phyloP scores from a whole-genome alignment of 2,797 vertebrate genomes.

The Choloepus didactylus region DNA sequence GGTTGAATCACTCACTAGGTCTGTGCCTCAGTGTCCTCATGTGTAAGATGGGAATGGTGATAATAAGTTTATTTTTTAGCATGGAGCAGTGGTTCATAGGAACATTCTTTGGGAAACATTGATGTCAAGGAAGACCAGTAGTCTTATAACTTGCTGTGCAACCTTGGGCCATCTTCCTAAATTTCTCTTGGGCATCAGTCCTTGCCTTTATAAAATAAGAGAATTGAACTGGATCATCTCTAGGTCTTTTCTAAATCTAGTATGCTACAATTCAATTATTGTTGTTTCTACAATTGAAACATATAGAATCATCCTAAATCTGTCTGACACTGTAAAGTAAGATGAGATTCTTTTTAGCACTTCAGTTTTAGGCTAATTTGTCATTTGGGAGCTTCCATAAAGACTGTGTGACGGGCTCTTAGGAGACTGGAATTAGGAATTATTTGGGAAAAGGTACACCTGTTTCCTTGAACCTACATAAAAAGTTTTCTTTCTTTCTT shows the following conservation, averaged over 20 bases:
- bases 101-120: not conserved
- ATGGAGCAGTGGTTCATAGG: not conserved
- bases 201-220: not conserved
- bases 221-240: not conserved
- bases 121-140: not conserved
- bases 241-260: not conserved
- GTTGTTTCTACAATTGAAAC: not conserved
- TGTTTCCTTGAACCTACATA: not conserved
- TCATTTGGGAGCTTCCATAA: not conserved
- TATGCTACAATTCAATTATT: not conserved
- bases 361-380: not conserved
- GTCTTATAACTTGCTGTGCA: not conserved
- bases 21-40: not conserved
- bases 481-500: not conserved
- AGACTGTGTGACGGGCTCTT: not conserved
- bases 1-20: not conserved
- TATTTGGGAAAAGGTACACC: not conserved
- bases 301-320: not conserved
- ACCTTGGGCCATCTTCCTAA: not conserved
- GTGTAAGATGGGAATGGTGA: not conserved
- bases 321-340: not conserved
- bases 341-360: not conserved
- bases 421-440: not conserved
- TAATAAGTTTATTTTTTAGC: not conserved
- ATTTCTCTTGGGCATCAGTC: not conserved